Percentiles rank a stretch among this genome's conserved stretches.
Evolutionary conservation across 2,888 invertebrate species (phyloP).

Genomic region (Stenoptilia bipunctidactyla): DNA sequence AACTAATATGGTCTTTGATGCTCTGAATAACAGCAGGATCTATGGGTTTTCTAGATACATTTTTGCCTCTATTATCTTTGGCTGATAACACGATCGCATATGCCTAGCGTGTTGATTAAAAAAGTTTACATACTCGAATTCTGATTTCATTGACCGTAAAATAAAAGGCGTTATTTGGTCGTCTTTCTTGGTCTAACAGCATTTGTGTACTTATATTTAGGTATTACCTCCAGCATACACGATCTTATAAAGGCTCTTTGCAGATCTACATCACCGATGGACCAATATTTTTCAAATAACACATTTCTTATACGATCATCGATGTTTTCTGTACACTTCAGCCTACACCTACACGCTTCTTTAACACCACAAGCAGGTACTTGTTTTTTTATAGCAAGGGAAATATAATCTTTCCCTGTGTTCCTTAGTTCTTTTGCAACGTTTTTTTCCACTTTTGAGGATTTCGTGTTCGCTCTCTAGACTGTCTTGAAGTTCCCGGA

Average conservation of each 20-base stretch:
- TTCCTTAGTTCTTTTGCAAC: constrained; percentile 3
- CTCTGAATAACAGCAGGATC: constrained; percentile 2
- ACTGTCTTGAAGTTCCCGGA: not conserved
- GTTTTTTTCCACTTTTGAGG: constrained; percentile 2
- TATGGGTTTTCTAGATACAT: constrained; percentile 3
- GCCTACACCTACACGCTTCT: constrained; percentile 6
- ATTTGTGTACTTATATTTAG: constrained; percentile 3
- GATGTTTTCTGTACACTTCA: constrained; percentile 1
- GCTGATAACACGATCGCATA: constrained; percentile 7
- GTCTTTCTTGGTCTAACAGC: not conserved
- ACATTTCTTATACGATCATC: not conserved
- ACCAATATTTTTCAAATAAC: not conserved
- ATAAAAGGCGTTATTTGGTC: constrained; percentile 3
- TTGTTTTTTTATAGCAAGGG: not conserved
- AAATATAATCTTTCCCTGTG: constrained; percentile 6
- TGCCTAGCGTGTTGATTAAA: constrained; percentile 7
- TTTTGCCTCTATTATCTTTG: constrained; percentile 7
- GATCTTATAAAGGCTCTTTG: constrained; percentile 2
- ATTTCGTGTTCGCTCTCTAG: constrained; percentile 1
- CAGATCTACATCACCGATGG: not conserved
- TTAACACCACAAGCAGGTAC: constrained; percentile 1
- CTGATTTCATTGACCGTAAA: constrained; percentile 2
- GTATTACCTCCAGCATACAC: constrained; percentile 1
- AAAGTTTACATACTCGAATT: constrained; percentile 11
- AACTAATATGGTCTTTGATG: constrained; percentile 10